phyloP scores from a whole-genome alignment of 2,888 invertebrate species.

The Microctonus hyperodae region DNA sequence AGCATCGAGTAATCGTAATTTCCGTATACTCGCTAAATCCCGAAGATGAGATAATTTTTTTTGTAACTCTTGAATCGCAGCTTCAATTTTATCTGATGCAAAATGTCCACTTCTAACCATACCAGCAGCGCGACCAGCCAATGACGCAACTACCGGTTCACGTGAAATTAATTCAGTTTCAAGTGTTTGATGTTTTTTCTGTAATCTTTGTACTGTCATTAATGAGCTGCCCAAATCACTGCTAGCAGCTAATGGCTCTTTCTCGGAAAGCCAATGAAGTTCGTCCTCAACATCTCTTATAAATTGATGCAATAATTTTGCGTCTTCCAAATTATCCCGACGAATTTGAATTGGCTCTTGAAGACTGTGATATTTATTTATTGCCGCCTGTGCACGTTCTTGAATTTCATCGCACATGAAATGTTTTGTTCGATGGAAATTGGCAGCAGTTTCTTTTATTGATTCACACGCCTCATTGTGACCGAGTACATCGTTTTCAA shows the following conservation, averaged over 20 bases:
- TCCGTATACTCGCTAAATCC: conserved; percentile 76
- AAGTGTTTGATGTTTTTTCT: conserved; percentile 92
- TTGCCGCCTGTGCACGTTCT: conserved; percentile 72
- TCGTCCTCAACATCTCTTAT: conserved; percentile 93
- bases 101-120: conserved; percentile 88
- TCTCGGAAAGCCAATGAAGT: conserved; percentile 86
- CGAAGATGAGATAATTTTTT: conserved; percentile 74
- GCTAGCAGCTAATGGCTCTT: conserved; percentile 75
- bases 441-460: conserved; percentile 79
- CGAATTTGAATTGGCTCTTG: conserved; percentile 91
- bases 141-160: conserved; percentile 81
- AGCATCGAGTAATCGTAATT: conserved; percentile 78
- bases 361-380: conserved; percentile 79
- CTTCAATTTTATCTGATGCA: conserved; percentile 77
- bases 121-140: conserved; percentile 77
- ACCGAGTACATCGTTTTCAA: conserved; percentile 87
- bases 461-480: conserved; percentile 84
- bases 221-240: conserved; percentile 73
- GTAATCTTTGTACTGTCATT: conserved; percentile 83
- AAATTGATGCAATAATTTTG: conserved; percentile 87
- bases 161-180: conserved; percentile 89
- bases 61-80: conserved; percentile 72
- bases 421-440: conserved; percentile 81
- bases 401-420: conserved; percentile 90
- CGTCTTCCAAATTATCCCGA: conserved; percentile 91